These are phyloP conservation scores for Phthorimaea operculella DNA, from an alignment of 1,140 invertebrate genomes.

Conservation along the genomic window DNA sequence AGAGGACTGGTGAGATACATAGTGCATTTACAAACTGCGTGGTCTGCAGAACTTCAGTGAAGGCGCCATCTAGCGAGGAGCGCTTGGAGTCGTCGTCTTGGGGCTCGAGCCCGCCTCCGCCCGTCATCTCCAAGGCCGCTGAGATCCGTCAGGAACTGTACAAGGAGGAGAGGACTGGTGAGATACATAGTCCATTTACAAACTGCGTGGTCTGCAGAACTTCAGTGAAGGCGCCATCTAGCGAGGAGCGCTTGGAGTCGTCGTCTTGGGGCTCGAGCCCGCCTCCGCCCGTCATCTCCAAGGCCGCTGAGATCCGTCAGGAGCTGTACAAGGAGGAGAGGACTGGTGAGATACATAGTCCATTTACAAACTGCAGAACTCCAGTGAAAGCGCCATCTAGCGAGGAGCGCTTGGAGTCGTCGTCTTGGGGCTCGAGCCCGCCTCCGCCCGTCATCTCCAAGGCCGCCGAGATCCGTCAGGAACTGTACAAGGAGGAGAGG, in stretches of 20 bases:
- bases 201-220: slow-evolving; percentile 29
- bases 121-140: slow-evolving; percentile 26
- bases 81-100: slow-evolving; percentile 45
- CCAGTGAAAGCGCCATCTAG: slow-evolving; percentile 51
- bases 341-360: slow-evolving; percentile 37
- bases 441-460: slow-evolving; percentile 28
- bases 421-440: slow-evolving; percentile 42
- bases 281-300: slow-evolving; percentile 26
- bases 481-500: slow-evolving; percentile 53
- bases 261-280: slow-evolving; percentile 46
- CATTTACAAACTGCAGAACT: slow-evolving; percentile 28
- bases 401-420: slow-evolving; percentile 46
- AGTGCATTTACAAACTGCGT: not conserved
- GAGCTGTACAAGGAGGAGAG: slow-evolving; percentile 55
- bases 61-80: slow-evolving; percentile 54
- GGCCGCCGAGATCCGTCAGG: slow-evolving; percentile 37
- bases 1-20: slow-evolving; percentile 46
- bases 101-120: slow-evolving; percentile 35
- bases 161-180: slow-evolving; percentile 54
- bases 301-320: slow-evolving; percentile 36
- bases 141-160: slow-evolving; percentile 47
- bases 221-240: slow-evolving; percentile 48
- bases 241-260: slow-evolving; percentile 46
- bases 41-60: slow-evolving; percentile 38
- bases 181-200: slow-evolving; percentile 3